These are phyloP conservation scores for Hyppa rectilinea DNA, from an alignment of 2,888 invertebrate genomes.

Conservation along the genomic window DNA sequence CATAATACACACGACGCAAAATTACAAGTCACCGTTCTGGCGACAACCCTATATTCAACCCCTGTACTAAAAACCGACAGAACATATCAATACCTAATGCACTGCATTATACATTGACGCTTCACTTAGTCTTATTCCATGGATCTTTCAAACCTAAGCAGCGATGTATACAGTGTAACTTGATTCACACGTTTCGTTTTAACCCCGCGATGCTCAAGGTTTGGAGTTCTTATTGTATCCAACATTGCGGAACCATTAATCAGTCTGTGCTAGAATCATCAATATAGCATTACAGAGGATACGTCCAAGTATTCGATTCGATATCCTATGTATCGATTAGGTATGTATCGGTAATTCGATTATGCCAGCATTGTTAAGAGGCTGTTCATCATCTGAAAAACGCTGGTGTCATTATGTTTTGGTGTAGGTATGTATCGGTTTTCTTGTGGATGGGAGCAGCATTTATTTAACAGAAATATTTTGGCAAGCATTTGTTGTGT, in stretches of 20 bases:
- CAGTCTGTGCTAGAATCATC: conserved; percentile 89
- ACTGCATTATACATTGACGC: conserved; percentile 64
- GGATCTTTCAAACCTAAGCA: conserved; percentile 24
- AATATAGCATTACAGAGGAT: conserved; percentile 88
- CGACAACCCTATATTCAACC: conserved; percentile 87
- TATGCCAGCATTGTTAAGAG: conserved; percentile 82
- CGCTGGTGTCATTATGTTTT: conserved; percentile 79
- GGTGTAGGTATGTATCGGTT: conserved; percentile 54
- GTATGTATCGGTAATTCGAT: conserved; percentile 88
- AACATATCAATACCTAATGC: conserved; percentile 8
- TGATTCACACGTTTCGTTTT: conserved; percentile 50
- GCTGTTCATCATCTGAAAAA: conserved; percentile 85
- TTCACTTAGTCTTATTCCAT: not conserved
- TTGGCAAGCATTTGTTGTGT: not conserved
- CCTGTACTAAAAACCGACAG: conserved; percentile 61
- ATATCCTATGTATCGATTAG: conserved; percentile 87
- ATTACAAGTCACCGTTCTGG: conserved; percentile 87
- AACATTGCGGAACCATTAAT: conserved; percentile 87
- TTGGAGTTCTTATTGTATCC: conserved; percentile 84
- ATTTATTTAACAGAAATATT: not conserved
- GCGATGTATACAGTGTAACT: conserved; percentile 68
- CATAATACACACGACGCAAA: conserved; percentile 79
- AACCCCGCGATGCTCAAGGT: conserved; percentile 76
- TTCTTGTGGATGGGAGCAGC: conserved; percentile 28
- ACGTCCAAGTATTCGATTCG: conserved; percentile 89